phyloP scores from a whole-genome alignment of 2,113 vertebrate genomes.

The Aphyosemion australe region DNA sequence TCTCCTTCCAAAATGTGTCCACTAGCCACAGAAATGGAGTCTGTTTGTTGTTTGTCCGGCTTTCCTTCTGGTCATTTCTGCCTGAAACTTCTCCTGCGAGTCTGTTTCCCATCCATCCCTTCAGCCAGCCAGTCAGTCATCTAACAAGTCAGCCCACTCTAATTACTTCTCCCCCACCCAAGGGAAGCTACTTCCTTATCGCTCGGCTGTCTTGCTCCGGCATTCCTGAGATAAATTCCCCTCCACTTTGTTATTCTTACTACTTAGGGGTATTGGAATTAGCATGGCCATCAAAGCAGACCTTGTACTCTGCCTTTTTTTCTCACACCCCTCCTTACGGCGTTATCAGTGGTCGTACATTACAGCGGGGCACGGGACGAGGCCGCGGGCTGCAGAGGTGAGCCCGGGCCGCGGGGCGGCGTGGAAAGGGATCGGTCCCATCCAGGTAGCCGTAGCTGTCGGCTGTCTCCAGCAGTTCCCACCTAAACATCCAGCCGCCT shows the following conservation, averaged over 20 bases:
- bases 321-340: conserved; percentile 40
- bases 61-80: background rate
- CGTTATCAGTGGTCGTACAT: conserved; percentile 70
- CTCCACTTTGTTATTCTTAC: conserved; percentile 77
- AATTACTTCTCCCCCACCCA: conserved; percentile 76
- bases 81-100: conserved; percentile 15
- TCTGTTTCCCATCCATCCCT: conserved; percentile 34
- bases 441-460: conserved; percentile 34
- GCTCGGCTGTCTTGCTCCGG: conserved; percentile 65
- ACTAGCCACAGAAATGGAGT: background rate
- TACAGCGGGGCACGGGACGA: conserved; percentile 50
- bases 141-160: conserved; percentile 62
- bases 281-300: conserved; percentile 74
- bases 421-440: conserved; percentile 29
- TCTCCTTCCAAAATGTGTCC: background rate
- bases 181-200: conserved; percentile 76
- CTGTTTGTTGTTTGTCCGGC: background rate
- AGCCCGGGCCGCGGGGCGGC: no score
- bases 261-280: conserved; percentile 76
- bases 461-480: conserved; percentile 49
- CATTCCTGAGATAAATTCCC: conserved; percentile 79
- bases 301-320: conserved; percentile 56
- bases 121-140: conserved; percentile 56
- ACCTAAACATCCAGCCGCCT: conserved; percentile 64
- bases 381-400: conserved; percentile 44